Evolutionary conservation across 2,797 vertebrate genomes (phyloP).

Genomic region (Anabas testudineus): DNA sequence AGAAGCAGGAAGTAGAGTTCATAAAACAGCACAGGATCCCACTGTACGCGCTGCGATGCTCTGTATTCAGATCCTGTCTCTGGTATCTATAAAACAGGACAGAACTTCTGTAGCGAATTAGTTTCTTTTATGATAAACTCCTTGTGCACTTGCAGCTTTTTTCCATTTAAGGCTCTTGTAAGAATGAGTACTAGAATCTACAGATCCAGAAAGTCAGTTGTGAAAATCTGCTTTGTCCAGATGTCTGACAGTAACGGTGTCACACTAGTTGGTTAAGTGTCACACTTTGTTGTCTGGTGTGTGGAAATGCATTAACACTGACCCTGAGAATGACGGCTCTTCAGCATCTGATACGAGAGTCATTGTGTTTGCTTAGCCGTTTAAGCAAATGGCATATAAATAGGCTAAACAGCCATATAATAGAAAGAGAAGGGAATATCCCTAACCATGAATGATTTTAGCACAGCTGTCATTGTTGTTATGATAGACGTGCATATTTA

Average conservation of each 20-base stretch:
- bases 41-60: slow-evolving; percentile 19
- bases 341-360: not conserved
- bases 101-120: slow-evolving; percentile 25
- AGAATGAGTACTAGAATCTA: slow-evolving; percentile 20
- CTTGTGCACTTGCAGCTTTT: slow-evolving; percentile 28
- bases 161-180: slow-evolving; percentile 38
- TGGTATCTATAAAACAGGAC: not conserved
- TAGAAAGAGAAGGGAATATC: slow-evolving; percentile 8
- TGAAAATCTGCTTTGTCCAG: slow-evolving; percentile 33
- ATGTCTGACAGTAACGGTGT: slow-evolving; percentile 19
- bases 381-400: slow-evolving; percentile 9
- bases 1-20: slow-evolving; percentile 52
- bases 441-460: slow-evolving; percentile 7
- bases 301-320: slow-evolving; percentile 3
- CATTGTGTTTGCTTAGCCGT: not conserved
- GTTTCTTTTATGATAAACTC: slow-evolving; percentile 34
- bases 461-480: not conserved
- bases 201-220: slow-evolving; percentile 39
- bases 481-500: too few species aligned
- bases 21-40: slow-evolving; percentile 41
- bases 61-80: slow-evolving; percentile 33
- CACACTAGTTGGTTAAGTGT: not conserved
- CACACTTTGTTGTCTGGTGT: not conserved
- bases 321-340: not conserved
- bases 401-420: slow-evolving; percentile 7